phyloP scores from a whole-genome alignment of 2,888 invertebrate species.

The Clunio marinus region DNA sequence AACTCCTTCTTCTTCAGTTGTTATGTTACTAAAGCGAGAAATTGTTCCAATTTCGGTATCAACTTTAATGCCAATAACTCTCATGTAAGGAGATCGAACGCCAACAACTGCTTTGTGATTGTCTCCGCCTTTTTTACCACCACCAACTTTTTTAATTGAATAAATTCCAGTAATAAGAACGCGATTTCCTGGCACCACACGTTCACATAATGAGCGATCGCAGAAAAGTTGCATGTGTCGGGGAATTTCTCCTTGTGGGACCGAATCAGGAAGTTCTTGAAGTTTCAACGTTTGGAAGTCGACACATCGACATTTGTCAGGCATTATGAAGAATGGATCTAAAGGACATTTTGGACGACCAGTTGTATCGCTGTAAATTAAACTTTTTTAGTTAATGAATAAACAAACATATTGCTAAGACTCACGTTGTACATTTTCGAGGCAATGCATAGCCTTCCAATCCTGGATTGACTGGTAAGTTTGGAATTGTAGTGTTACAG shows the following conservation, averaged over 20 bases:
- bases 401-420: constrained; percentile 42
- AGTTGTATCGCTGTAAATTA: constrained; percentile 66
- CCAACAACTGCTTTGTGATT: constrained; percentile 80
- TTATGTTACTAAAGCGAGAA: constrained; percentile 54
- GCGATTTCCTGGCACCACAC: constrained; percentile 92
- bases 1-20: constrained; percentile 63
- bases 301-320: constrained; percentile 95
- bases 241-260: constrained; percentile 93
- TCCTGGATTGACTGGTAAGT: constrained; percentile 88
- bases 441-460: constrained; percentile 95
- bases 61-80: constrained; percentile 87
- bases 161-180: constrained; percentile 92
- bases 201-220: constrained; percentile 87
- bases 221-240: constrained; percentile 91
- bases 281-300: constrained; percentile 97
- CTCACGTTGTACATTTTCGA: constrained; percentile 87
- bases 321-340: constrained; percentile 97
- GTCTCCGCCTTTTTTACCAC: constrained; percentile 64
- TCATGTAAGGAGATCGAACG: constrained; percentile 88
- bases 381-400: constrained; percentile 41
- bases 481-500: constrained; percentile 83
- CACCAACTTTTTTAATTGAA: constrained; percentile 82
- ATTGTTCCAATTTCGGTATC: constrained; percentile 72
- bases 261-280: constrained; percentile 91
- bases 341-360: constrained; percentile 90